Conservation (phyloP, 2,113 vertebrate genomes). For the Pterocles burchelli region DNA sequence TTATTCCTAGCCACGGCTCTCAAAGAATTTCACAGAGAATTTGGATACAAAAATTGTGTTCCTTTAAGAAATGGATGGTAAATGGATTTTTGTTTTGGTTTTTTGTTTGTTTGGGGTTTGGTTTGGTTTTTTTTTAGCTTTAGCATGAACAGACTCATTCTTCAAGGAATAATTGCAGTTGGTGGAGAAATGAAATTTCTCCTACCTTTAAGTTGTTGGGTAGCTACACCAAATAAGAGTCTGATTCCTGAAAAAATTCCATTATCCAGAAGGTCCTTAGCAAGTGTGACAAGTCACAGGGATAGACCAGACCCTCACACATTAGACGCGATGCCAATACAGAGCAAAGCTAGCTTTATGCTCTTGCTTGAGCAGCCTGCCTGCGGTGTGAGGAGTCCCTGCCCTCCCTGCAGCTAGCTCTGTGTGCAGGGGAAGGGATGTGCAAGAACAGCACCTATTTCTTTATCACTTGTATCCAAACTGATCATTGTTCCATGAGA, state of each 20-base stretch:
- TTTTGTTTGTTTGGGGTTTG: not conserved
- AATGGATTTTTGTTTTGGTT: rapidly evolving
- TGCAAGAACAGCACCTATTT: not conserved
- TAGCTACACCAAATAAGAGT: not conserved
- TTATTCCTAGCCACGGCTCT: not conserved
- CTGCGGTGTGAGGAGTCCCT: not conserved
- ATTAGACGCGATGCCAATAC: not conserved
- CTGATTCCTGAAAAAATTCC: not conserved
- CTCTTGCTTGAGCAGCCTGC: not conserved
- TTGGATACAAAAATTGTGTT: not conserved
- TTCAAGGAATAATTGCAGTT: not conserved
- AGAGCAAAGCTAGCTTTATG: not conserved
- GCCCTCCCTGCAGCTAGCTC: not conserved
- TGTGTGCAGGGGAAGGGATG: not conserved
- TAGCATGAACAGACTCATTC: not conserved
- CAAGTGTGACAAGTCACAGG: not conserved
- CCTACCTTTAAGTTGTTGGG: not conserved
- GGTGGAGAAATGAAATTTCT: not conserved
- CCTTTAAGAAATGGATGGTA: not conserved
- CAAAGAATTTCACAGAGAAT: not conserved
- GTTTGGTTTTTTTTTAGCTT: not conserved
- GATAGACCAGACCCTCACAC: not conserved
- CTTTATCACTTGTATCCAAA: not conserved
- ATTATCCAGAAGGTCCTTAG: not conserved
- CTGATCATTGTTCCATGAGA: not conserved